These are phyloP conservation scores for Pristionchus exspectatus DNA, from an alignment of 2,888 invertebrate genomes.

Conservation along the genomic window DNA sequence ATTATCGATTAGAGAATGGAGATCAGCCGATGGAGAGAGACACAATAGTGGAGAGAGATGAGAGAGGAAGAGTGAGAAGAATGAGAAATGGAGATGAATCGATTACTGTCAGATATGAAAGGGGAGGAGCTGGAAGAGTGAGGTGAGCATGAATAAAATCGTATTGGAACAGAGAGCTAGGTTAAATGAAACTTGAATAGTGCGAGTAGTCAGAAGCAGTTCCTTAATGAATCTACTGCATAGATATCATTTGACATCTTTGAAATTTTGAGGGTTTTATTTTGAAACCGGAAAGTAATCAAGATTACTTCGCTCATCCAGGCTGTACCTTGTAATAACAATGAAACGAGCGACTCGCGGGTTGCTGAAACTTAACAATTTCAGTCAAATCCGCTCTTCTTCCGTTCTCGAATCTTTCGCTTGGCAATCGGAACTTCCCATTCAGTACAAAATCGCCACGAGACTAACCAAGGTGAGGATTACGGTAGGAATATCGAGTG, in stretches of 20 bases:
- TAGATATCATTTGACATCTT: too few relatives aligned
- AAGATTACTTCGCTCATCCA: background rate
- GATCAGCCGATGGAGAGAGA: conserved; percentile 49
- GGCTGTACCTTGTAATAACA: background rate
- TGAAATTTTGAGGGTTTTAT: too few relatives aligned
- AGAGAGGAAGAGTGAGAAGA: conserved; percentile 35
- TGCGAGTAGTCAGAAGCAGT: background rate
- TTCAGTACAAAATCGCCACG: conserved; percentile 34
- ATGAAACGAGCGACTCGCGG: background rate
- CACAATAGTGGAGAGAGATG: conserved; percentile 38
- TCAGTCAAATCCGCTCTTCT: conserved; percentile 29
- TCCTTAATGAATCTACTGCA: too few relatives aligned
- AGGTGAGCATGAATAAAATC: background rate
- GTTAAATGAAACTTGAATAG: background rate
- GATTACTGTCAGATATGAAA: background rate
- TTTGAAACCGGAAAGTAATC: background rate
- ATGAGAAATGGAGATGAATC: conserved; percentile 23
- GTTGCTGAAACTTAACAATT: background rate
- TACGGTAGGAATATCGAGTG: conserved; percentile 1
- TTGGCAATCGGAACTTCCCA: conserved; percentile 26
- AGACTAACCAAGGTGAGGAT: conserved; percentile 24
- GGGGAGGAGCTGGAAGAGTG: conserved; percentile 23
- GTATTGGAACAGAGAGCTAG: background rate
- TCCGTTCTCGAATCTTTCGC: conserved; percentile 4
- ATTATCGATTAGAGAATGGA: conserved; percentile 44